phyloP scores from a whole-genome alignment of 2,797 vertebrate species.

The Zenarchopterus dispar region DNA sequence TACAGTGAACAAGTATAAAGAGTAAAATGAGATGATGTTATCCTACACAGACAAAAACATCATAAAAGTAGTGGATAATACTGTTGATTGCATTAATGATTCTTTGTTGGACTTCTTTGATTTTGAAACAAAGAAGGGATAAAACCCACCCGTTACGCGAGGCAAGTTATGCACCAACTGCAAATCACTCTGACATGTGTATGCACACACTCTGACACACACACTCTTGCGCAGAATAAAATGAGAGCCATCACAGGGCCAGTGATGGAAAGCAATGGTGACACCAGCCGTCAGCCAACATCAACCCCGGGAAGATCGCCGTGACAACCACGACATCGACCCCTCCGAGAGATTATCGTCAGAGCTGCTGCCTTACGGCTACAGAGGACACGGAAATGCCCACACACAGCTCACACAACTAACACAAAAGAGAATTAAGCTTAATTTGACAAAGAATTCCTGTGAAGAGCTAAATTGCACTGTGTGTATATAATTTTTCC shows the following conservation, averaged over 20 bases:
- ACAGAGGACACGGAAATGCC: constrained; percentile 2
- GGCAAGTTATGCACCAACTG: background rate
- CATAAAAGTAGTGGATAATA: background rate
- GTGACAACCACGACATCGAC: constrained; percentile 79
- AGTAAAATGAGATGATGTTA: background rate
- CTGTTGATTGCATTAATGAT: background rate
- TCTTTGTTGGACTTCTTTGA: background rate
- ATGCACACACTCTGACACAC: constrained; percentile 50
- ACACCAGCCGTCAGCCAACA: constrained; percentile 78
- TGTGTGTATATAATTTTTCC: background rate
- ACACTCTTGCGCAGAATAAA: constrained; percentile 46
- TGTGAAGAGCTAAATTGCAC: background rate
- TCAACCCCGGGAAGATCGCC: constrained; percentile 72
- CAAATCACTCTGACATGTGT: constrained; percentile 16
- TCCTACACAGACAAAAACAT: background rate
- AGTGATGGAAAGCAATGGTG: constrained; percentile 74
- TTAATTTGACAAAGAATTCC: background rate
- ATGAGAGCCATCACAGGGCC: constrained; percentile 66
- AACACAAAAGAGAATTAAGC: constrained; percentile 11
- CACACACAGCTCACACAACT: constrained; percentile 16
- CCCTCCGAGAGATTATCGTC: constrained; percentile 79
- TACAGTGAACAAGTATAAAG: background rate
- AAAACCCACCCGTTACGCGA: constrained; percentile 5
- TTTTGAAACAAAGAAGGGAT: constrained; percentile 5
- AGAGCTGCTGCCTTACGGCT: constrained; percentile 60